These are phyloP conservation scores for Melikaiella ostensackeni DNA, from an alignment of 2,888 invertebrate species.

Conservation along the genomic window DNA sequence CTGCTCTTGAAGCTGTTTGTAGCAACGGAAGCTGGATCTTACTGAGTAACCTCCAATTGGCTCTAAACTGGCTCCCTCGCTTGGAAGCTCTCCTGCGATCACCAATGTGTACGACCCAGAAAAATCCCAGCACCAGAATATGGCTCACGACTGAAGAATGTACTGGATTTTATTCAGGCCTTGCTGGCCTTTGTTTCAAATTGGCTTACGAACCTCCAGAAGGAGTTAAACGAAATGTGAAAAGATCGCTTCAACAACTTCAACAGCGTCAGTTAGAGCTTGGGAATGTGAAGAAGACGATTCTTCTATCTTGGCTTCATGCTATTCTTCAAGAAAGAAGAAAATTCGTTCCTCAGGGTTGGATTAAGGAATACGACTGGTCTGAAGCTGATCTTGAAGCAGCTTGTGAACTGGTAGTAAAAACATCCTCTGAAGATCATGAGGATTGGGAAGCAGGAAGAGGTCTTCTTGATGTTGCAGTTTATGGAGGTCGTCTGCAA, in stretches of 20 bases:
- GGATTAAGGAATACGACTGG: constrained; percentile 94
- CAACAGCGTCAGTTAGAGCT: constrained; percentile 59
- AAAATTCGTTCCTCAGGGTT: constrained; percentile 80
- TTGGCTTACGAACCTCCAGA: constrained; percentile 75
- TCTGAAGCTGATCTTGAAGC: constrained; percentile 89
- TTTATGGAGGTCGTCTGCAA: constrained; percentile 93
- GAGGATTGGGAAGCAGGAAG: constrained; percentile 86
- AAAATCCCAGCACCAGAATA: constrained; percentile 65
- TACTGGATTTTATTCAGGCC: constrained; percentile 70
- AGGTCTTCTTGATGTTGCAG: constrained; percentile 87
- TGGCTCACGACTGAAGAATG: constrained; percentile 74
- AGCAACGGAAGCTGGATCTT: constrained; percentile 73
- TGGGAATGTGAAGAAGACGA: constrained; percentile 78
- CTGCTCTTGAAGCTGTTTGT: constrained; percentile 76
- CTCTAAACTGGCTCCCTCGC: constrained; percentile 73
- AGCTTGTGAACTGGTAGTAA: constrained; percentile 82
- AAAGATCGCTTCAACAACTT: constrained; percentile 69
- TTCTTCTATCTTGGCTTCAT: constrained; percentile 92
- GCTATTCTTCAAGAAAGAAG: constrained; percentile 94
- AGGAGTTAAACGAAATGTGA: constrained; percentile 73
- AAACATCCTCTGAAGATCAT: constrained; percentile 69
- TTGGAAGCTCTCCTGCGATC: constrained; percentile 71
- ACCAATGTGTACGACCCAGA: constrained; percentile 64
- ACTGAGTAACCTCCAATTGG: constrained; percentile 73
- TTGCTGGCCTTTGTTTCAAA: constrained; percentile 72